A percentile compares a stretch with the other conserved stretches of the same genome.
phyloP scores from a whole-genome alignment of 2,888 invertebrate genomes.

The Melieria picta region DNA sequence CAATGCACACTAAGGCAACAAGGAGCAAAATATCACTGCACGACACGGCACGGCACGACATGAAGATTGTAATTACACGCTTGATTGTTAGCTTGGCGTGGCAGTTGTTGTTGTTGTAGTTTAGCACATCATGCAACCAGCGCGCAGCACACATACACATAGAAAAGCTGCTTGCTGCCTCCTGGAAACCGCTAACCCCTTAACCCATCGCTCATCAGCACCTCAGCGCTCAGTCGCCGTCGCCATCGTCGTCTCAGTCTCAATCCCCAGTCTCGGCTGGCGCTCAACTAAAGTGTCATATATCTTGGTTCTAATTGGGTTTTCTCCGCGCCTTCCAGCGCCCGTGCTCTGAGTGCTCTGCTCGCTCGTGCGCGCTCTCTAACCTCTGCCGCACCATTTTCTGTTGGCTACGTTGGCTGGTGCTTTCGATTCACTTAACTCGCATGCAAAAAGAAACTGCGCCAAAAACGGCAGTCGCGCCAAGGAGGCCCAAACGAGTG shows the following conservation, averaged over 20 bases:
- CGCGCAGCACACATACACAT: slow-evolving; percentile 4
- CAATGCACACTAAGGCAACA: not conserved
- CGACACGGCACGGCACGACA: slow-evolving; percentile 38
- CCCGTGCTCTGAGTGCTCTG: slow-evolving; percentile 14
- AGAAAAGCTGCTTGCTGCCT: no score
- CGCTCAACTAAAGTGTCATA: slow-evolving; percentile 60
- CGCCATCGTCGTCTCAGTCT: no score
- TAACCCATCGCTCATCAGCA: no score
- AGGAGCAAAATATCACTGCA: slow-evolving; percentile 27
- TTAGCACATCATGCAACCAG: not conserved
- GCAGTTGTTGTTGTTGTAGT: slow-evolving; percentile 26
- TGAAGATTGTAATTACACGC: slow-evolving; percentile 65
- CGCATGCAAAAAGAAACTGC: slow-evolving; percentile 56
- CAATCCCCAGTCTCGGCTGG: slow-evolving; percentile 15
- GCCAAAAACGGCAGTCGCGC: slow-evolving; percentile 13
- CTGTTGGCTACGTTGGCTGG: slow-evolving; percentile 8
- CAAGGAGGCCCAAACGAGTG: slow-evolving; percentile 38
- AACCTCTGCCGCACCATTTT: slow-evolving; percentile 20
- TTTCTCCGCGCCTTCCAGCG: slow-evolving; percentile 49
- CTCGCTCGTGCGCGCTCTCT: no score
- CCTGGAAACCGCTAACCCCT: no score
- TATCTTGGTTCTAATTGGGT: slow-evolving; percentile 60
- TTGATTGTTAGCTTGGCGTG: slow-evolving; percentile 59
- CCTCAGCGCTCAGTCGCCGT: no score
- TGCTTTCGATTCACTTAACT: slow-evolving; percentile 55